These are phyloP conservation scores for Drosophila mimetica DNA, from an alignment of 2,888 invertebrate genomes.

Conservation along the genomic window DNA sequence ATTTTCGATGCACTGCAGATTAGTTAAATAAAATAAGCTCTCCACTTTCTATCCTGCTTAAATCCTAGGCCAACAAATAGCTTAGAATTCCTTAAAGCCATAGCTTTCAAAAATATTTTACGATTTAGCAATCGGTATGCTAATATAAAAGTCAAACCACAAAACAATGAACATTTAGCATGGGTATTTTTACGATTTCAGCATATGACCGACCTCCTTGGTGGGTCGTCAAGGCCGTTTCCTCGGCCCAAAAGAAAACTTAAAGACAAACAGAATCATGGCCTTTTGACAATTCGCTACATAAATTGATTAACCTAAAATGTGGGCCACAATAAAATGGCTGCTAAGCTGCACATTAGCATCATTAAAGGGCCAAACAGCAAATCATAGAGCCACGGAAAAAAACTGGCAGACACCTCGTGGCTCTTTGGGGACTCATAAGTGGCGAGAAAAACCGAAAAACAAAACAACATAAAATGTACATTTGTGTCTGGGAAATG, in stretches of 20 bases:
- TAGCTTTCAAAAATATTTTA: neutral
- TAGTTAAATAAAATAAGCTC: neutral
- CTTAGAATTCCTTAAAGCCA: neutral
- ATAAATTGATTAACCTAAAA: conserved; percentile 60
- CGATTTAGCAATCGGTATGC: conserved; percentile 1
- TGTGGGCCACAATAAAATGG: conserved; percentile 50
- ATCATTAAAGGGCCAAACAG: conserved; percentile 50
- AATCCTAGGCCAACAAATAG: neutral
- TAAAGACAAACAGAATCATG: conserved; percentile 17
- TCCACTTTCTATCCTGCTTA: no score
- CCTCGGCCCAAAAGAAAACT: conserved; percentile 15
- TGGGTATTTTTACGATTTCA: conserved; percentile 36
- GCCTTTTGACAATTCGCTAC: conserved; percentile 3
- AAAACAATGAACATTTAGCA: conserved; percentile 18
- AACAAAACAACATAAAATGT: conserved; percentile 63
- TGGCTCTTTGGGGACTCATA: conserved; percentile 57
- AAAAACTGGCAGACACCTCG: conserved; percentile 36
- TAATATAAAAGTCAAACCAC: conserved; percentile 1
- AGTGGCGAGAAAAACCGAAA: conserved; percentile 22
- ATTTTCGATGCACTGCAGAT: no score
- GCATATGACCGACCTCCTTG: conserved; percentile 50
- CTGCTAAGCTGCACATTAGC: conserved; percentile 55
- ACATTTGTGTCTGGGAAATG: conserved; percentile 66
- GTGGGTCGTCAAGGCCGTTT: conserved; percentile 18
- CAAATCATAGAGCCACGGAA: conserved; percentile 47